Evolutionary conservation across 2,113 vertebrate species (phyloP).

Genomic region (cattle (Bos taurus)): ARS-UCD2.0 NC_037337.1:78341501-78342000

Average conservation of each 20-base stretch:
- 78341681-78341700: conserved; percentile 60
- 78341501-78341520: not conserved
- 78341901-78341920: conserved; percentile 48
- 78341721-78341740: conserved; percentile 20
- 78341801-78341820: conserved; percentile 45
- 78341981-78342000: not conserved
- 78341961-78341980: not conserved
- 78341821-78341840: conserved; percentile 48
- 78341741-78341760: conserved; percentile 63
- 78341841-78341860: conserved; percentile 37
- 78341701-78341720: conserved; percentile 49
- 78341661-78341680: not conserved
- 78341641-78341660: not conserved
- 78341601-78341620: not conserved
- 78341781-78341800: conserved; percentile 58
- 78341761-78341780: conserved; percentile 65
- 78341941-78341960: not conserved
- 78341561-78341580: not conserved
- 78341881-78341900: conserved; percentile 1
- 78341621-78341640: not conserved
- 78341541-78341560: not conserved
- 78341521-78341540: not conserved
- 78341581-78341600: not conserved
- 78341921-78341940: conserved; percentile 1
- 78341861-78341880: conserved; percentile 57